These are phyloP conservation scores for Hyperoplus immaculatus DNA, from an alignment of 2,797 vertebrate species.

Conservation along the genomic window DNA sequence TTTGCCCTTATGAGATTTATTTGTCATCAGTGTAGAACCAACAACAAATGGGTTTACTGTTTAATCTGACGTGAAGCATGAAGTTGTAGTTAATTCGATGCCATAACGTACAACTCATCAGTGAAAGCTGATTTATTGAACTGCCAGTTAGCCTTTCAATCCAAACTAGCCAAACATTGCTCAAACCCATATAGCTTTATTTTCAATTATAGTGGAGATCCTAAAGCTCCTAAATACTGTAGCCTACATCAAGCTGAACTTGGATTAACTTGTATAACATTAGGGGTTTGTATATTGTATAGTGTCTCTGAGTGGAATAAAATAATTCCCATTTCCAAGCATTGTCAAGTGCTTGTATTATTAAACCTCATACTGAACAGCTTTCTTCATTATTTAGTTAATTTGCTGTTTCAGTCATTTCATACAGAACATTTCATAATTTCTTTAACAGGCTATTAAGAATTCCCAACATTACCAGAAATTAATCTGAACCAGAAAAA, in stretches of 20 bases:
- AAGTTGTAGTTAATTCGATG: not conserved
- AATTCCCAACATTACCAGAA: not conserved
- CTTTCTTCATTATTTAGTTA: not conserved
- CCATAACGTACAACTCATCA: not conserved
- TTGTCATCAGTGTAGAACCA: not conserved
- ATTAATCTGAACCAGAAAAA: not conserved
- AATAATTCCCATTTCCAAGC: not conserved
- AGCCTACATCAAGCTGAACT: not conserved
- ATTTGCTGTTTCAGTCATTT: constrained; percentile 16
- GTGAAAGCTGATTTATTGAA: not conserved
- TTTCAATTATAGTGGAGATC: not conserved
- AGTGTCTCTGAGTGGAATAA: not conserved
- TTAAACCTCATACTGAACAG: not conserved
- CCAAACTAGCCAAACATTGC: not conserved
- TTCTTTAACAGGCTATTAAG: not conserved
- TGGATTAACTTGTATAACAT: not conserved
- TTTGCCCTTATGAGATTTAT: not conserved
- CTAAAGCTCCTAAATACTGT: not conserved
- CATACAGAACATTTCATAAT: not conserved
- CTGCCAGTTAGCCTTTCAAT: not conserved
- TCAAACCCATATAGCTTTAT: not conserved
- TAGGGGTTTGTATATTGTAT: not conserved
- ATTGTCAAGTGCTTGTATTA: not conserved
- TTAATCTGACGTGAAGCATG: not conserved
- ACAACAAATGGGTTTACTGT: not conserved